A percentile compares a stretch with the other conserved stretches of the same genome.
These are phyloP conservation scores for Exocentrus adspersus DNA, from an alignment of 2,888 invertebrate genomes.

Conservation along the genomic window DNA sequence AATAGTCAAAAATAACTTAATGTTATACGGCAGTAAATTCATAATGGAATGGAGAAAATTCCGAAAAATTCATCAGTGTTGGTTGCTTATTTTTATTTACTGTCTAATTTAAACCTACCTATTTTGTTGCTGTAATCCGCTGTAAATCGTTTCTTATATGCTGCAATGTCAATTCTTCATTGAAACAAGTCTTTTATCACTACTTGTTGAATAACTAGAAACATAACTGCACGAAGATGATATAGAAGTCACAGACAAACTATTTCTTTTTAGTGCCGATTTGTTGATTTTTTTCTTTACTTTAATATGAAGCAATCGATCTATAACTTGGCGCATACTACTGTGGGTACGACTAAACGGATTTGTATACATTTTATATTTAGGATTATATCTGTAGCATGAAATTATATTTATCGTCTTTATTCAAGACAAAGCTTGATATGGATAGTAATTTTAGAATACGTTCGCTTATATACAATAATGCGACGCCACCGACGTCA, in stretches of 20 bases:
- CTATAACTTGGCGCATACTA: constrained; percentile 72
- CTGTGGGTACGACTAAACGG: constrained; percentile 77
- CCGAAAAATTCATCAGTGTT: too few relatives aligned
- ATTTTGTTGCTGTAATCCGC: too few relatives aligned
- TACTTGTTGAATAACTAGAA: constrained; percentile 5
- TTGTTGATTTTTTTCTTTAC: constrained; percentile 34
- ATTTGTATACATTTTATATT: constrained; percentile 71
- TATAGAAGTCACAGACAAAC: constrained; percentile 32
- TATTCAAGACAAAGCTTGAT: neutral
- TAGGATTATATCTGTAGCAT: too few relatives aligned
- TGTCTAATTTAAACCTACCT: too few relatives aligned
- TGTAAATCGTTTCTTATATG: too few relatives aligned
- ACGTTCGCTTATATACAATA: neutral
- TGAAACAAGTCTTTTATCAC: constrained; percentile 8
- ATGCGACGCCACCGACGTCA: neutral
- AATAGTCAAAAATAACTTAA: too few relatives aligned
- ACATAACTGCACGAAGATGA: constrained; percentile 14
- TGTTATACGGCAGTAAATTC: too few relatives aligned
- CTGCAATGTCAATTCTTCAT: neutral
- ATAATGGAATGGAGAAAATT: too few relatives aligned
- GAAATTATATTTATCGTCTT: too few relatives aligned
- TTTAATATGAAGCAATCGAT: constrained; percentile 68
- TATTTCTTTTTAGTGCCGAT: constrained; percentile 32
- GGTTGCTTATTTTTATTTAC: too few relatives aligned
- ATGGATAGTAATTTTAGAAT: neutral